phyloP scores from a whole-genome alignment of 2,113 vertebrate species.

The Oreochromis spilurus region DNA sequence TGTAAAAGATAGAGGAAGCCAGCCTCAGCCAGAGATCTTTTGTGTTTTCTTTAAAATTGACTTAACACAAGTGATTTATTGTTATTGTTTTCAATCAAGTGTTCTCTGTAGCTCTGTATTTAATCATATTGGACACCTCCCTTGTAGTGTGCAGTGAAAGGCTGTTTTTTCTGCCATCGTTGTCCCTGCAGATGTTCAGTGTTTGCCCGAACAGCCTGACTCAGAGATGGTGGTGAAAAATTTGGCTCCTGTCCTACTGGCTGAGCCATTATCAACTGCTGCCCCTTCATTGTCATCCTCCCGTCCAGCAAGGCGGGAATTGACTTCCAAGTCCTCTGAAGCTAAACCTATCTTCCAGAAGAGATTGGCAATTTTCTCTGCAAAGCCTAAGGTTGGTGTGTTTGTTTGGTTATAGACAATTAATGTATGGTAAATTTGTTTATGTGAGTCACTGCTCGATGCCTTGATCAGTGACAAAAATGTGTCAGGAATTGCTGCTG shows the following conservation, averaged over 20 bases:
- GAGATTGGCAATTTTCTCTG: background rate
- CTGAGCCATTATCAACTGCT: background rate
- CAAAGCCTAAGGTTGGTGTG: background rate
- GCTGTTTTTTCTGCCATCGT: background rate
- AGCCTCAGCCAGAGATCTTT: background rate
- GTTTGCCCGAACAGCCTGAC: conserved; percentile 17
- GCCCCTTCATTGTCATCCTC: background rate
- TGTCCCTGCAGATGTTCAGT: conserved; percentile 32
- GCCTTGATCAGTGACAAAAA: background rate
- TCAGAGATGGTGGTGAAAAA: conserved; percentile 50
- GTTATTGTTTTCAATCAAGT: background rate
- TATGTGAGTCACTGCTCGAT: background rate
- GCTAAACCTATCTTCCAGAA: background rate
- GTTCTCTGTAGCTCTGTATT: background rate
- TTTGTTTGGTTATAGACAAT: background rate
- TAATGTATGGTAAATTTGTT: background rate
- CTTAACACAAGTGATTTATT: background rate
- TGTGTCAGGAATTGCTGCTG: background rate
- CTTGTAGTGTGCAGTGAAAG: background rate
- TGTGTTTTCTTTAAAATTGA: background rate
- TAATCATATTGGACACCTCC: background rate
- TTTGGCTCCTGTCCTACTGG: conserved; percentile 54
- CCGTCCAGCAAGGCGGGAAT: background rate
- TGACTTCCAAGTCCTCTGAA: background rate
- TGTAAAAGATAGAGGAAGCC: background rate